These are phyloP conservation scores for Bombus pascuorum DNA, from an alignment of 1,140 invertebrate species.

Conservation along the genomic window DNA sequence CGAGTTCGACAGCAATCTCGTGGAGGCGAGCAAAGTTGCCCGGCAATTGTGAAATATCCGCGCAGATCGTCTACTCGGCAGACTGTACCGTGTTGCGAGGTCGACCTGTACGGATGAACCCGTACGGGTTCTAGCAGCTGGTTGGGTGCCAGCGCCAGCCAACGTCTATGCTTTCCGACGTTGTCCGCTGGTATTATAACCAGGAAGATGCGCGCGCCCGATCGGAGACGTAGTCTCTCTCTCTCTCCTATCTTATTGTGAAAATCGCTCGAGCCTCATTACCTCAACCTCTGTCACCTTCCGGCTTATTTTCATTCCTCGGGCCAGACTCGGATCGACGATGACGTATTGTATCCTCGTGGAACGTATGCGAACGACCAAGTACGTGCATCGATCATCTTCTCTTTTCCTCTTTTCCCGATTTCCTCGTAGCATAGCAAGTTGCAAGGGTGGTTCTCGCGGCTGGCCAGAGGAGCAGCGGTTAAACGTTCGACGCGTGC, in stretches of 20 bases:
- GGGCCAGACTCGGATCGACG: neutral
- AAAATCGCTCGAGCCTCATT: conserved; percentile 36
- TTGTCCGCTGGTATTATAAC: conserved; percentile 77
- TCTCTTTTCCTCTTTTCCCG: too few species aligned
- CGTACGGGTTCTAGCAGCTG: conserved; percentile 76
- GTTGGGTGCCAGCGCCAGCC: conserved; percentile 71
- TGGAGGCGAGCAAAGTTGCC: too few species aligned
- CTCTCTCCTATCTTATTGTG: neutral
- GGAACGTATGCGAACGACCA: too few species aligned
- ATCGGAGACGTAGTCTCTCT: conserved; percentile 59
- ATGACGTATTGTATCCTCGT: too few species aligned
- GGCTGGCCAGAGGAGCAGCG: too few species aligned
- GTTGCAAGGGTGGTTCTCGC: too few species aligned
- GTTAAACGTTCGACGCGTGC: conserved; percentile 40
- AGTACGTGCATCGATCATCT: too few species aligned
- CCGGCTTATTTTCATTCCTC: neutral
- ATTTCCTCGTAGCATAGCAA: too few species aligned
- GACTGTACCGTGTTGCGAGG: conserved; percentile 29
- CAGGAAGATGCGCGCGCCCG: conserved; percentile 71
- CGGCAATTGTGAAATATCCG: conserved; percentile 35
- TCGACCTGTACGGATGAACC: conserved; percentile 59
- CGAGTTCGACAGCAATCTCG: too few species aligned
- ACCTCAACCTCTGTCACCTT: neutral
- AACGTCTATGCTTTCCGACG: conserved; percentile 70
- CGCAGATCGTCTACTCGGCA: neutral